Evolutionary conservation across 2,888 invertebrate species (phyloP), one percentile per base, ranked within the genome.

Genomic region (Muscina levida): DNA sequence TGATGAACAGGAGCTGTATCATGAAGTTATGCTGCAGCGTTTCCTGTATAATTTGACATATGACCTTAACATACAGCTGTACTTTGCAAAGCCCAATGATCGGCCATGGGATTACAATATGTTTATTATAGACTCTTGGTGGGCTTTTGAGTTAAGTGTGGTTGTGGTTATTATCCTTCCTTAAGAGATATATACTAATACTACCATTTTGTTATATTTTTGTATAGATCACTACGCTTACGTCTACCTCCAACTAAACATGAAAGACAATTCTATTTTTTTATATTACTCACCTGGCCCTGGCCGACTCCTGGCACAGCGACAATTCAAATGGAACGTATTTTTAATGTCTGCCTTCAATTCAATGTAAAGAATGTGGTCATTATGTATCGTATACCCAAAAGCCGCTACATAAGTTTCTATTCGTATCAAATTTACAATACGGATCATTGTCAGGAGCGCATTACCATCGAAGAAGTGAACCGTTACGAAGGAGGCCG

Each of bases 191-290:
- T 3, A 42, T 13, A 13, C 13, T 2, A 26, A 46, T 11, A 71
- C 2, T n/a, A 53, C 11, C 6, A 19, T n/a, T 39, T 62, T 66
- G n/a, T n/a, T n/a, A 56, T 66, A 24, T 0, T n/a, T n/a, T n/a
- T n/a, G n/a, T n/a, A n/a, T n/a, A 88, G 85, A 0, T 37, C 80
- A 0, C 46, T 88, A 2, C 80, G 83, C 6, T 68, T 84, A 0
- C 67, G 39, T 22, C 81, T 85, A 5, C 83, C 85, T 3, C 19
- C 79, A 4, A 78, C 82, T 0, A 11, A 65, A 15, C 77, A 85
- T 17, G 88, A 88, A n/a, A 84, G 85, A 1, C 84, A 87, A 31
- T 87, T 85, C 51, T 85, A 85, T 59, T 87, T 87, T 59, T 66
- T 87, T 5, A 84, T 89, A 2, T 78, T 88, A 22, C 57, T 88